phyloP scores from a whole-genome alignment of 2,888 invertebrate species.

The Conus canariensis region DNA sequence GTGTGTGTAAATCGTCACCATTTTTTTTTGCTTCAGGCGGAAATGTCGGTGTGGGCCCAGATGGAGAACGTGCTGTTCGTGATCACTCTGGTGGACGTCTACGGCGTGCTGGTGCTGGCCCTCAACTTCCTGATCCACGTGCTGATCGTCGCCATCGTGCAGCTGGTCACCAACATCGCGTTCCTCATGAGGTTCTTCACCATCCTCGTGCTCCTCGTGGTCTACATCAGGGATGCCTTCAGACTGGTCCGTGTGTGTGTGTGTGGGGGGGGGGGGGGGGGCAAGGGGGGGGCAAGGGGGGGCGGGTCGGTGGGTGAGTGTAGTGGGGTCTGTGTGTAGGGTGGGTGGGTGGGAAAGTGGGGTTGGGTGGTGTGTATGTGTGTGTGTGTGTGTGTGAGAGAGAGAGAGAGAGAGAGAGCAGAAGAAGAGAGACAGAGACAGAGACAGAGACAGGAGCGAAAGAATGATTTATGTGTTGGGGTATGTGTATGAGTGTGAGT shows the following conservation, averaged over 20 bases:
- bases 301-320: too few relatives aligned
- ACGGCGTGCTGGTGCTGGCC: constrained; percentile 45
- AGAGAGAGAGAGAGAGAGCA: too few relatives aligned
- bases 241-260: constrained; percentile 20
- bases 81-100: constrained; percentile 44
- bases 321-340: too few relatives aligned
- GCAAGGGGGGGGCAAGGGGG: too few relatives aligned
- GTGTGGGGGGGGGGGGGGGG: background rate
- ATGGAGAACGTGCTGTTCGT: constrained; percentile 41
- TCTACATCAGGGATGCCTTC: constrained; percentile 51
- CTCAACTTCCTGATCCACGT: constrained; percentile 49
- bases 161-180: constrained; percentile 41
- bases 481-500: background rate
- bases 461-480: background rate
- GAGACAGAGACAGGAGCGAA: too few relatives aligned
- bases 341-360: too few relatives aligned
- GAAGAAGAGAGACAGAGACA: too few relatives aligned
- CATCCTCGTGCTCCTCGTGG: constrained; percentile 42
- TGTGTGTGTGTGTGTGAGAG: too few relatives aligned
- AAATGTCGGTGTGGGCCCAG: background rate
- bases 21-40: background rate
- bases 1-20: too few relatives aligned
- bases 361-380: too few relatives aligned
- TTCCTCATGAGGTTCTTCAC: constrained; percentile 47
- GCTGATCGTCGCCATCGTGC: constrained; percentile 43